These are phyloP conservation scores for Cheilosia vernalis DNA, from an alignment of 2,888 invertebrate genomes.

Conservation along the genomic window DNA sequence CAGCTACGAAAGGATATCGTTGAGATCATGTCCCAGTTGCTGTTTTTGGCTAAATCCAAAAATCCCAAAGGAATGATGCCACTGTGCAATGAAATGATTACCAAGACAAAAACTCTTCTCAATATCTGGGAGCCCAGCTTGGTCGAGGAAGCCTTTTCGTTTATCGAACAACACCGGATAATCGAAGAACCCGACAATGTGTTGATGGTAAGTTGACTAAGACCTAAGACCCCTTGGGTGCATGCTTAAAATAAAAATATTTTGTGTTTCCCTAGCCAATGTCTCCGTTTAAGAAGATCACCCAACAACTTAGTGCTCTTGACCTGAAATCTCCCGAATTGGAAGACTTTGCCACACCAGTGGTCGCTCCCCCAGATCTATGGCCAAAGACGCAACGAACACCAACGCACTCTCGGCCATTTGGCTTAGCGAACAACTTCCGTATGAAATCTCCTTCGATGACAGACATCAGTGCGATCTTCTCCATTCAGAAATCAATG, in stretches of 20 bases:
- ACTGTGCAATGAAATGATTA: slow-evolving; percentile 90
- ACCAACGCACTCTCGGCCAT: slow-evolving; percentile 73
- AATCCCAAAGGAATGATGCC: slow-evolving; percentile 90
- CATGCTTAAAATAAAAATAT: background rate
- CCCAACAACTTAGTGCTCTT: slow-evolving; percentile 89
- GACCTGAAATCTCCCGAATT: slow-evolving; percentile 89
- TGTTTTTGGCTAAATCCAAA: slow-evolving; percentile 89
- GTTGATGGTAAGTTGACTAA: slow-evolving; percentile 78
- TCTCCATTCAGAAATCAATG: slow-evolving; percentile 81
- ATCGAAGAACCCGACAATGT: slow-evolving; percentile 84
- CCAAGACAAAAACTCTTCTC: slow-evolving; percentile 90
- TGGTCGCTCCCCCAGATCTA: slow-evolving; percentile 87
- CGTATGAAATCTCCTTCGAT: slow-evolving; percentile 79
- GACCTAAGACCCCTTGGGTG: background rate
- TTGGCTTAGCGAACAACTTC: slow-evolving; percentile 81
- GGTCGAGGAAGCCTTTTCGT: slow-evolving; percentile 93
- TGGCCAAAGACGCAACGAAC: slow-evolving; percentile 84
- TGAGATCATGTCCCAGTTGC: slow-evolving; percentile 89
- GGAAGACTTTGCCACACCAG: slow-evolving; percentile 88
- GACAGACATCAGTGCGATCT: slow-evolving; percentile 82
- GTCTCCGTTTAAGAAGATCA: slow-evolving; percentile 90
- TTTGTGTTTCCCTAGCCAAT: slow-evolving; percentile 83
- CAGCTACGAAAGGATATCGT: slow-evolving; percentile 90
- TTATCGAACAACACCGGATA: slow-evolving; percentile 89
- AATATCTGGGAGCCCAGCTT: slow-evolving; percentile 93